Conservation (phyloP, 2,113 vertebrate species). For the Mesembrinibis cayennensis region DNA sequence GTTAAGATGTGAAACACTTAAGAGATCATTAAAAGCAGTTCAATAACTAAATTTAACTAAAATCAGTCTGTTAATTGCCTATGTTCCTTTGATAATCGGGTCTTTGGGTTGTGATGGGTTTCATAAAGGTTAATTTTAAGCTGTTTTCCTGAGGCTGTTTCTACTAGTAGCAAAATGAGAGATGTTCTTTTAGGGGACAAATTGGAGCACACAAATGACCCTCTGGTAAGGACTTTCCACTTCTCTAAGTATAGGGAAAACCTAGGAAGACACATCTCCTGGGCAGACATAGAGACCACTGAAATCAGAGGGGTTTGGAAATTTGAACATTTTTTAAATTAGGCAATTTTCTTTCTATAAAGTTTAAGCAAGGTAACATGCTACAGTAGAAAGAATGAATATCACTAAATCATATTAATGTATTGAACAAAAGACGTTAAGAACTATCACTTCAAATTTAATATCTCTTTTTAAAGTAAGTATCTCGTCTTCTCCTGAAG, state of each 20-base stretch:
- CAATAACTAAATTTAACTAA: neutral
- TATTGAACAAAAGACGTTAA: neutral
- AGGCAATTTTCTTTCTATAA: neutral
- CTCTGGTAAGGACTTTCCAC: neutral
- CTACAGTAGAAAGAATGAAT: neutral
- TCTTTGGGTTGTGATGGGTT: neutral
- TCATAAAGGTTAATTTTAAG: neutral
- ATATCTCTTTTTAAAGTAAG: neutral
- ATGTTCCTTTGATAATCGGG: neutral
- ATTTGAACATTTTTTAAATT: neutral
- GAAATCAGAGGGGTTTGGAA: neutral
- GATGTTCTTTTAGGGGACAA: neutral
- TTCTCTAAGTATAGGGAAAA: neutral
- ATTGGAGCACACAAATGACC: neutral
- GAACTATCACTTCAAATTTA: neutral
- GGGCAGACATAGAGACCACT: neutral
- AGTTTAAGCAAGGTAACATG: neutral
- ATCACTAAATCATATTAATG: constrained; percentile 1
- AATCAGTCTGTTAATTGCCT: neutral
- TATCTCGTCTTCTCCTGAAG: neutral
- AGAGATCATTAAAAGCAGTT: neutral
- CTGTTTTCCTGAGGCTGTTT: neutral
- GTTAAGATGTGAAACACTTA: neutral
- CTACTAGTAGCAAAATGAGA: neutral
- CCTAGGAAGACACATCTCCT: neutral